Evolutionary conservation across 2,113 vertebrate genomes (phyloP).

Genomic region (Sinocyclocheilus maitianheensis): DNA sequence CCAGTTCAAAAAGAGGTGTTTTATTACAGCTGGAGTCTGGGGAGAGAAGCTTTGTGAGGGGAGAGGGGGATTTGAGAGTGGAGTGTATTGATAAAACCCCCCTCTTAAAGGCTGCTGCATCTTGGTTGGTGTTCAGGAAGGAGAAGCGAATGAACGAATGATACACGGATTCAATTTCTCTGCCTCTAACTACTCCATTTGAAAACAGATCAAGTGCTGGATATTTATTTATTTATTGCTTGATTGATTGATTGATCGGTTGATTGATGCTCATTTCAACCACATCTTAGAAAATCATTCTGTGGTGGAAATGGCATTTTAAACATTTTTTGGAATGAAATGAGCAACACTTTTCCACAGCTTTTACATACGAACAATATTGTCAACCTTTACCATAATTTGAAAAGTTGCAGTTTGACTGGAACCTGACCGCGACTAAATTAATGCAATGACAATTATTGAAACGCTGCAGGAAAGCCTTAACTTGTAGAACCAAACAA

Average conservation of each 20-base stretch:
- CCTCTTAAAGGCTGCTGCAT: constrained; percentile 62
- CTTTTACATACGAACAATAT: background rate
- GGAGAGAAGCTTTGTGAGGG: constrained; percentile 55
- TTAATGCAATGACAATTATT: background rate
- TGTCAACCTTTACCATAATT: background rate
- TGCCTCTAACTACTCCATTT: background rate
- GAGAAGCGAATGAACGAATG: background rate
- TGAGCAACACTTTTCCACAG: background rate
- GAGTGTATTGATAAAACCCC: constrained; percentile 60
- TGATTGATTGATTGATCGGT: no score
- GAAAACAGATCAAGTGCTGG: constrained; percentile 19
- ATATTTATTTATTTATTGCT: background rate
- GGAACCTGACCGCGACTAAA: background rate
- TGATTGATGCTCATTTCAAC: no score
- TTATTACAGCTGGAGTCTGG: constrained; percentile 64
- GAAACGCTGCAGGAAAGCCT: no score
- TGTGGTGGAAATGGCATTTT: background rate
- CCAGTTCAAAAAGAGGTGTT: constrained; percentile 60
- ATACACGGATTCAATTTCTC: background rate
- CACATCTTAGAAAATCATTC: background rate
- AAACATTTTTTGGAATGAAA: background rate
- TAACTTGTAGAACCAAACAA: no score
- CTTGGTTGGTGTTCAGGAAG: constrained; percentile 34
- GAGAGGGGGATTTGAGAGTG: constrained; percentile 49
- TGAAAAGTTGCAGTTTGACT: background rate